Percentiles rank a stretch among this genome's conserved stretches.
Evolutionary conservation across 2,113 vertebrate species (phyloP).

Genomic region (Strix uralensis): DNA sequence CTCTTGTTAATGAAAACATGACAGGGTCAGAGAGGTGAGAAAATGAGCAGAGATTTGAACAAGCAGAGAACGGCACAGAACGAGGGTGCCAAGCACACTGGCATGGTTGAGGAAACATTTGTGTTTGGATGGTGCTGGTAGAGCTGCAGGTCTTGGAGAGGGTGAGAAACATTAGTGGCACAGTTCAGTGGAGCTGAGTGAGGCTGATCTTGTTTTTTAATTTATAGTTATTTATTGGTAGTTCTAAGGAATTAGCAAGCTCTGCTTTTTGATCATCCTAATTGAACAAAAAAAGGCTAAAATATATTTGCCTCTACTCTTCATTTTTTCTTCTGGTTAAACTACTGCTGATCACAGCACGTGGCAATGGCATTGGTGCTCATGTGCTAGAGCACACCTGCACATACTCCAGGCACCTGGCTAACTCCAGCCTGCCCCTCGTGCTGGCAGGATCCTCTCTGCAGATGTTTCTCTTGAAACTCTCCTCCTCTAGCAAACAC

Average conservation of each 20-base stretch:
- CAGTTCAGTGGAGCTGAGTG: neutral
- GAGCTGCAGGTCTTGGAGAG: neutral
- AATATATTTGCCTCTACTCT: neutral
- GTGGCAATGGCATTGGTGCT: neutral
- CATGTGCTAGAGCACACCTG: neutral
- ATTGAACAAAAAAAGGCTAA: neutral
- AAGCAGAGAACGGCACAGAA: neutral
- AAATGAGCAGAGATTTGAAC: neutral
- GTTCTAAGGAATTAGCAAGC: neutral
- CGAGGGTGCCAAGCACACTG: fast-evolving
- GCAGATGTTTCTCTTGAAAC: neutral
- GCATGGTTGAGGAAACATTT: neutral
- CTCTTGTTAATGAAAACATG: neutral
- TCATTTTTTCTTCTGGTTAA: neutral
- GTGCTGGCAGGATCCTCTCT: neutral
- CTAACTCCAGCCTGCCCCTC: neutral
- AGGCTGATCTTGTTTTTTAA: neutral
- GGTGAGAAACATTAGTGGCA: neutral
- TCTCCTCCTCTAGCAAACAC: neutral
- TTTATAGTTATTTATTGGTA: neutral
- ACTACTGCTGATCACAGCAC: neutral
- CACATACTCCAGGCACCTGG: neutral
- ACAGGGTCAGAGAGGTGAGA: neutral
- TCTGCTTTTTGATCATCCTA: neutral
- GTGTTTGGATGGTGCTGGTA: neutral